Conservation (phyloP, 2,113 vertebrate genomes). For the Gadus chalcogrammus region DNA sequence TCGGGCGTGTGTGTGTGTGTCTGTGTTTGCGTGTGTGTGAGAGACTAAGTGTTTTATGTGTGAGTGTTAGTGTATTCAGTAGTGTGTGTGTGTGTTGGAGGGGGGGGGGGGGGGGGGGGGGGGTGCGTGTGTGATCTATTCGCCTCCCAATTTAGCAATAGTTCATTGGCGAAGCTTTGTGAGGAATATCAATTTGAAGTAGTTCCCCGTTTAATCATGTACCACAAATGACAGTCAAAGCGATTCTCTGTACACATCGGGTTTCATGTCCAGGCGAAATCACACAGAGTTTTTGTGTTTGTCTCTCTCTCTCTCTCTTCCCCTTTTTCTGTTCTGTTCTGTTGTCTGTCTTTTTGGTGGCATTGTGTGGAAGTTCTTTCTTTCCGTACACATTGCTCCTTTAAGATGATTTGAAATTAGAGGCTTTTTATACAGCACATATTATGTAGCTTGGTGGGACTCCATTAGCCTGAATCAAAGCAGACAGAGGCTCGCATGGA, state of each 20-base stretch:
- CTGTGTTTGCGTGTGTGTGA: not conserved
- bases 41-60: not conserved
- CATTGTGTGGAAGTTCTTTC: slow-evolving; percentile 50
- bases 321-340: slow-evolving; percentile 27
- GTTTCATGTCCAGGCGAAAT: slow-evolving; percentile 57
- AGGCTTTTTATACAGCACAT: slow-evolving; percentile 60
- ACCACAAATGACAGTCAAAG: slow-evolving; percentile 46
- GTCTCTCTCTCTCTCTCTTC: slow-evolving; percentile 16
- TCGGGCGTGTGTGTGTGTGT: not conserved
- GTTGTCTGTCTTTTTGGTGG: slow-evolving; percentile 17
- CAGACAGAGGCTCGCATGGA: slow-evolving; percentile 56
- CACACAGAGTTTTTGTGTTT: slow-evolving; percentile 52
- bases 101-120: too few species aligned
- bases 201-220: slow-evolving; percentile 51
- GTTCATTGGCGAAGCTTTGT: slow-evolving; percentile 42
- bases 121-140: slow-evolving; percentile 8
- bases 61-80: not conserved
- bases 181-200: slow-evolving; percentile 49
- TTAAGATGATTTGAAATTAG: slow-evolving; percentile 74
- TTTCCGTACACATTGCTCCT: slow-evolving; percentile 48
- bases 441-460: slow-evolving; percentile 69
- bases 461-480: slow-evolving; percentile 74
- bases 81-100: not conserved
- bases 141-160: slow-evolving; percentile 28
- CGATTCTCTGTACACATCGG: slow-evolving; percentile 54